A percentile compares a stretch with the other conserved stretches of the same genome.
Conservation (phyloP, 1,140 invertebrate genomes). For the Nomia melanderi region DNA sequence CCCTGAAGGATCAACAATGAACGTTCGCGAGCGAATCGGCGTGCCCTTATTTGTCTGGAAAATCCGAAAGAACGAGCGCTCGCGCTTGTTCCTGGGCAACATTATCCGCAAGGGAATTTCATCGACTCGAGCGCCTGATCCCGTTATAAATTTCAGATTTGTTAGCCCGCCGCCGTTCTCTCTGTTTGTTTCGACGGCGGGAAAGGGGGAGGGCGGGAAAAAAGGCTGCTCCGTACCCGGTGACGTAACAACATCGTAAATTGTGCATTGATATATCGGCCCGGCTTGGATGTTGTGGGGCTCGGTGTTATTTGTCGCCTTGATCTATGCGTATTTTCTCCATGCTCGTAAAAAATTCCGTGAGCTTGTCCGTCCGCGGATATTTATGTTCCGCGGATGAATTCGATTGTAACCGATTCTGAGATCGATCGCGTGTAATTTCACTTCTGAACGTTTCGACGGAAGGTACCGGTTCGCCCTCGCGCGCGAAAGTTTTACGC, state of each 20-base stretch:
- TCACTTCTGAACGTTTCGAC: too few relatives aligned
- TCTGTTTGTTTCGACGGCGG: conserved; percentile 41
- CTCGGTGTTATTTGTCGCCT: conserved; percentile 49
- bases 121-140: conserved; percentile 55
- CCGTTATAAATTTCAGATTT: conserved; percentile 66
- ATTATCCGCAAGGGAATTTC: conserved; percentile 10
- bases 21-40: too few relatives aligned
- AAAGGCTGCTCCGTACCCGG: conserved; percentile 40
- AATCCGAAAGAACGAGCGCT: not conserved
- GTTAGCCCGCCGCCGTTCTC: conserved; percentile 22
- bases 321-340: conserved; percentile 41
- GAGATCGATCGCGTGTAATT: conserved; percentile 14
- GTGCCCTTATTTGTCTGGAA: too few relatives aligned
- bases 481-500: too few relatives aligned
- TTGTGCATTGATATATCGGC: conserved; percentile 54
- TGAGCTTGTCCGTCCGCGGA: not conserved
- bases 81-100: too few relatives aligned
- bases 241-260: conserved; percentile 50
- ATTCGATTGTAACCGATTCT: not conserved
- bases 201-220: conserved; percentile 5
- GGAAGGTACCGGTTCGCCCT: too few relatives aligned
- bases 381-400: conserved; percentile 15
- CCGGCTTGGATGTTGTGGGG: conserved; percentile 49
- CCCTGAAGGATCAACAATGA: too few relatives aligned
- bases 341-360: conserved; percentile 25